Base-by-base conservation (phyloP, 2,113 vertebrate genomes). In the Paralichthys olivaceus region DNA sequence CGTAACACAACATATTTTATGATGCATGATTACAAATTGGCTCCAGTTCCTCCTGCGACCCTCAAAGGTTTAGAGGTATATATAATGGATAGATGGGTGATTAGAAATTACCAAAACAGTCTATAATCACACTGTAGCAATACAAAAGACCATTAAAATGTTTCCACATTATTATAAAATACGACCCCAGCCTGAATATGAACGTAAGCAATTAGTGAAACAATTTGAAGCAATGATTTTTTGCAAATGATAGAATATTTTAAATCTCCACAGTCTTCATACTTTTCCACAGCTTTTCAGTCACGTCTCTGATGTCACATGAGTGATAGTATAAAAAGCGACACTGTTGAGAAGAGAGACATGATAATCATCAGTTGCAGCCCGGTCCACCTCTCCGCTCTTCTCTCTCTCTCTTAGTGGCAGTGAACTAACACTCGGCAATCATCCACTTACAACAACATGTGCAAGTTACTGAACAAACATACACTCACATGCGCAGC, bases 391-490 rank as follows among this genome's bases (percentile, higher is more conserved):
- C 64, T 63, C 76, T 64, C 72, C 55, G 69, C 47, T 20, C 58
- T 15, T 19, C 5, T 56, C 15, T 59, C 66, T 68, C 28, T 56
- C 59, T 60, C 70, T 65, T n/a, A 69, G 47, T 58, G 68, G 53
- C 69, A n/a, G 23, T 69, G 53, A 81, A 67, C 64, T 34, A 66
- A 72, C 78, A 59, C 65, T 68, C 71, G 45, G 74, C 72, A 81
- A 69, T 86, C 75, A 82, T 75, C 78, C 72, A 65, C 75, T 85
- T 45, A 77, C 14, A 73, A 77, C 11, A 73, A 49, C 58, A 28
- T 65, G 72, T 37, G 2, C 29, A 74, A 73, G 66, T 65, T 84
- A 49, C 59, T 72, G 43, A 80, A 67, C 81, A 86, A 78, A 88
- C 78, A 81, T 69, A 29, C 79, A 68, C 26, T 67, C 53, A 29